These are phyloP conservation scores for Zaprionus taronus DNA, from an alignment of 1,140 invertebrate species.

Conservation along the genomic window DNA sequence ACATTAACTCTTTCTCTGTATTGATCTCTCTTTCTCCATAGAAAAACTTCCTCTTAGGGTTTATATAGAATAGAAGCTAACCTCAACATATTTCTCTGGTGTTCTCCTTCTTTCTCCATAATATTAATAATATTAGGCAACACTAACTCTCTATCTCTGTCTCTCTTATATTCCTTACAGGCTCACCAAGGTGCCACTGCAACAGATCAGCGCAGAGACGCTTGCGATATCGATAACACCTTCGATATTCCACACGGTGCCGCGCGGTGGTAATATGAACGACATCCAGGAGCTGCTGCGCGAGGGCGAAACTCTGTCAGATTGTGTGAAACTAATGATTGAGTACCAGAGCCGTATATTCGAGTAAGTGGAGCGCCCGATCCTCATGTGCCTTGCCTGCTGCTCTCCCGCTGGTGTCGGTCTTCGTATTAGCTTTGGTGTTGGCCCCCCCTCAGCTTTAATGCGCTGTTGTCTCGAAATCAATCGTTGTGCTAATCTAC, in stretches of 20 bases:
- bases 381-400: constrained; percentile 42
- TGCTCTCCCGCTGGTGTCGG: constrained; percentile 47
- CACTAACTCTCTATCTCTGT: background rate
- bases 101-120: no score
- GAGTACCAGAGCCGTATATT: constrained; percentile 81
- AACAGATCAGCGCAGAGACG: constrained; percentile 78
- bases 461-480: constrained; percentile 32
- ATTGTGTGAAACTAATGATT: constrained; percentile 82
- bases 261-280: constrained; percentile 66
- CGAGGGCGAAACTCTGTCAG: constrained; percentile 72
- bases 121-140: background rate
- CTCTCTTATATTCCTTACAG: constrained; percentile 26
- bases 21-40: no score
- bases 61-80: no score
- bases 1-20: no score
- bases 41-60: no score
- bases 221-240: constrained; percentile 76
- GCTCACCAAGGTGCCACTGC: constrained; percentile 79
- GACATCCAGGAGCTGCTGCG: constrained; percentile 71
- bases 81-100: background rate
- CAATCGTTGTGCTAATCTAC: constrained; percentile 29
- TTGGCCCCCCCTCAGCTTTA: constrained; percentile 7
- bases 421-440: constrained; percentile 15
- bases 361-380: constrained; percentile 71
- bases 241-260: constrained; percentile 78